A percentile compares a stretch with the other conserved stretches of the same genome.
Evolutionary conservation across 2,797 vertebrate genomes (phyloP).

Genomic region (Glyptemys insculpta): DNA sequence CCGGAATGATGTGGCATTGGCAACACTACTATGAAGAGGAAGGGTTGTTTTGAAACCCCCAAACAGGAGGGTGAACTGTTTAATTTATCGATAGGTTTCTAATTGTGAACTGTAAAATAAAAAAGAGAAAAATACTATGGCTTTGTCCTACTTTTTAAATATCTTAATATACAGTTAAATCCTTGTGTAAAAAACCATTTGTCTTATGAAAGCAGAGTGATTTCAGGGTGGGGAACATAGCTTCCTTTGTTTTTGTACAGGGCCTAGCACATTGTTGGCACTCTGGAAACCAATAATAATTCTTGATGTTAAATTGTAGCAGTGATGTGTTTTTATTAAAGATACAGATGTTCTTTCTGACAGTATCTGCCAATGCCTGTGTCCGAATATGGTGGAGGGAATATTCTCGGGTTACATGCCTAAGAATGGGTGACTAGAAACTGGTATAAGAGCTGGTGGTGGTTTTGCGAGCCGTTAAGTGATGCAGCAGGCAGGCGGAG

Average conservation of each 20-base stretch:
- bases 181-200: not conserved
- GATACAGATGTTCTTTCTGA: not conserved
- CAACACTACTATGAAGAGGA: rapidly evolving
- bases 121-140: slow-evolving; percentile 10
- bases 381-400: not conserved
- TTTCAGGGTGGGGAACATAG: not conserved
- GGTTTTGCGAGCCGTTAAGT: not conserved
- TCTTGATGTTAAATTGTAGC: not conserved
- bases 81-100: slow-evolving; percentile 43
- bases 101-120: slow-evolving; percentile 71
- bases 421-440: not conserved
- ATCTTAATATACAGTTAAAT: not conserved
- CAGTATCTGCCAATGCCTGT: not conserved
- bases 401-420: not conserved
- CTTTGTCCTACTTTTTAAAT: not conserved
- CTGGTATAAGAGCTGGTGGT: not conserved
- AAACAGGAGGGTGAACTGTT: not conserved
- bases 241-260: not conserved
- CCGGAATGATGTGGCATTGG: not conserved
- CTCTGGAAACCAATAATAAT: not conserved
- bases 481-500: not conserved
- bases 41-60: not conserved
- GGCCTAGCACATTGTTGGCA: not conserved
- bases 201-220: not conserved
- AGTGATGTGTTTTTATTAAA: not conserved